Percentiles rank a stretch among this genome's conserved stretches.
Evolutionary conservation across 1,140 invertebrate species (phyloP).

Genomic region (Drosophila pseudoobscura): DNA sequence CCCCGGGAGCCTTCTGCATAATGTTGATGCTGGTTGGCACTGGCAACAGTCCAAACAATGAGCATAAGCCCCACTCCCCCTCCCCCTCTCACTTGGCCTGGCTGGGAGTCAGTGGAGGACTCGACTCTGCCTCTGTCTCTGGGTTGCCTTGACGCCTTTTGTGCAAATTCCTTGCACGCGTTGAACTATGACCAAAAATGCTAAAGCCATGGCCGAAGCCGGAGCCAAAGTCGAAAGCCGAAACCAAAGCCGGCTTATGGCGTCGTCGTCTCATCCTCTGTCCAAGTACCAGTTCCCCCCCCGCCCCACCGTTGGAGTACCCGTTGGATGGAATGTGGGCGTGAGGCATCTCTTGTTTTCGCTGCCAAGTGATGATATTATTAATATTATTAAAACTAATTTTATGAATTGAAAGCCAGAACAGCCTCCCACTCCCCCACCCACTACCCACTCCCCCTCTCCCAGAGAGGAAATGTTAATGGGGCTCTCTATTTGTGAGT

Average conservation of each 20-base stretch:
- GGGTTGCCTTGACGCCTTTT: slow-evolving; percentile 71
- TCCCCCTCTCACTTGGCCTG: not conserved
- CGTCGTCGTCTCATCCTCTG: not conserved
- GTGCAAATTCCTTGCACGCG: slow-evolving; percentile 59
- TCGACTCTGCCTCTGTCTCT: no score
- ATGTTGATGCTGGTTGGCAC: slow-evolving; percentile 60
- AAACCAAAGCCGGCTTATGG: slow-evolving; percentile 66
- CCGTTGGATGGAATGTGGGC: not conserved
- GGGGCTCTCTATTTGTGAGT: not conserved
- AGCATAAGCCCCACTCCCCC: slow-evolving; percentile 47
- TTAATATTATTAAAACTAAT: slow-evolving; percentile 80
- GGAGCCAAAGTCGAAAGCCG: slow-evolving; percentile 58
- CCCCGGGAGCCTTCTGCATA: slow-evolving; percentile 32
- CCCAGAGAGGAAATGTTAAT: no score
- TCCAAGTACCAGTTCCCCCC: not conserved
- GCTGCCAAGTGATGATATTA: slow-evolving; percentile 72
- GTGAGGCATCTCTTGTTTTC: not conserved
- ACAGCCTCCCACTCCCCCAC: no score
- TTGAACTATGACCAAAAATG: slow-evolving; percentile 68
- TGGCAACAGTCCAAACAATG: slow-evolving; percentile 74
- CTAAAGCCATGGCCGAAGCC: slow-evolving; percentile 43
- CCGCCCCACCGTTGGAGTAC: no score
- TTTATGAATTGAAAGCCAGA: slow-evolving; percentile 60
- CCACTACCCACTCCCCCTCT: not conserved
- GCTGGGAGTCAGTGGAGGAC: not conserved